A percentile compares a stretch with the other conserved stretches of the same genome.
phyloP scores from a whole-genome alignment of 2,113 vertebrate genomes.

The Mobula hypostoma region DNA sequence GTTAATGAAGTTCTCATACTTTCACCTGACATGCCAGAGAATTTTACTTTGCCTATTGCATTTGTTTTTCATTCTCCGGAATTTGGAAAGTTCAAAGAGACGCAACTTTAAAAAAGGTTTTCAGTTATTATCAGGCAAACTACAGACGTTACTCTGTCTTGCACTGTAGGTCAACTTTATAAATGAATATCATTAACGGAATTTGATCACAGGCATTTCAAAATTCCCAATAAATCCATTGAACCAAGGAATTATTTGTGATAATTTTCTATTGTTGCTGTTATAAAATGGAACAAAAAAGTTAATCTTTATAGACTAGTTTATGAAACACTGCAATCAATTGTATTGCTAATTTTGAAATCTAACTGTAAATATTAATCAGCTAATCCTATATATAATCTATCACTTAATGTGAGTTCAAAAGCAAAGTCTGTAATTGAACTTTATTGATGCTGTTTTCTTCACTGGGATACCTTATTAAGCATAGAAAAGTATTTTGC shows the following conservation, averaged over 20 bases:
- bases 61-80: background rate
- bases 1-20: conserved; percentile 23
- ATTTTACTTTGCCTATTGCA: background rate
- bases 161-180: background rate
- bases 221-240: conserved; percentile 32
- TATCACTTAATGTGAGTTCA: background rate
- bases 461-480: background rate
- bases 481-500: background rate
- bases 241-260: conserved; percentile 4
- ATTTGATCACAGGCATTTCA: conserved; percentile 4
- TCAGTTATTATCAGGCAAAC: conserved; percentile 28
- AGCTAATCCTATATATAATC: background rate
- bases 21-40: conserved; percentile 24
- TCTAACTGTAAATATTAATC: background rate
- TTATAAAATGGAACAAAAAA: background rate
- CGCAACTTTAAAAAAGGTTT: conserved; percentile 18
- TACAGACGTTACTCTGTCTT: background rate
- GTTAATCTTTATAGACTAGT: background rate
- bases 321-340: background rate
- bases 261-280: background rate
- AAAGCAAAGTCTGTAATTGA: background rate
- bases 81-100: conserved; percentile 18
- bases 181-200: conserved; percentile 5
- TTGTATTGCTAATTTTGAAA: background rate
- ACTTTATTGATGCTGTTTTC: background rate